These are phyloP conservation scores for Calliopum simillimum DNA, from an alignment of 2,888 invertebrate species.

Conservation along the genomic window DNA sequence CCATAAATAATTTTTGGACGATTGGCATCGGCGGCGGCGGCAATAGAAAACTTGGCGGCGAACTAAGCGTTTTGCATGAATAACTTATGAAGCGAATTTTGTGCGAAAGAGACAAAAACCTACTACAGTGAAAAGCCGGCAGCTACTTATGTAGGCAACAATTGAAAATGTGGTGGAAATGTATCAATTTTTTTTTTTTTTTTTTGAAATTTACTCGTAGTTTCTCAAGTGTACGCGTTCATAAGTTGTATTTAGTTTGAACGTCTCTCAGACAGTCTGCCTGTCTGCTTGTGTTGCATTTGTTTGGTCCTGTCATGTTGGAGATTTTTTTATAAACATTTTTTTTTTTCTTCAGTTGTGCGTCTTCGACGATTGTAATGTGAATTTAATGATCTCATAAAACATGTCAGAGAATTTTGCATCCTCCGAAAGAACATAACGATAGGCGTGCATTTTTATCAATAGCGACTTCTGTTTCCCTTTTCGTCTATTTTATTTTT, in stretches of 20 bases:
- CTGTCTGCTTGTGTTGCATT: background rate
- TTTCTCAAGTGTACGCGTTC: background rate
- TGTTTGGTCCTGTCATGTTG: background rate
- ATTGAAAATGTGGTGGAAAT: constrained; percentile 5
- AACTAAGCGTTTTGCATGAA: constrained; percentile 35
- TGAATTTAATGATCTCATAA: constrained; percentile 42
- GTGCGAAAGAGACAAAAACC: background rate
- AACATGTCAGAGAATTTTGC: background rate
- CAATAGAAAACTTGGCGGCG: constrained; percentile 5
- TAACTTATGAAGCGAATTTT: constrained; percentile 31
- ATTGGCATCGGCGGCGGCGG: constrained; percentile 4
- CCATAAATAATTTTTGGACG: constrained; percentile 37
- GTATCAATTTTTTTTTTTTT: background rate
- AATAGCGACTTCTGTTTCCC: too few species aligned
- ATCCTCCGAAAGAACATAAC: too few species aligned
- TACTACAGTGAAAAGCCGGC: background rate
- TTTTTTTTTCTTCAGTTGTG: background rate
- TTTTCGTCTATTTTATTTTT: background rate
- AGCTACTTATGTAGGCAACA: background rate
- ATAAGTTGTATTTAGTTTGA: background rate
- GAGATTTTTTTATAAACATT: too few species aligned
- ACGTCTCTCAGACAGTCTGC: background rate
- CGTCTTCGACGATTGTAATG: constrained; percentile 36
- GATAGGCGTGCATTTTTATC: too few species aligned
- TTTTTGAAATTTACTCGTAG: background rate